Evolutionary conservation across 2,113 vertebrate genomes (phyloP).

Genomic region (Microtus ochrogaster): DNA sequence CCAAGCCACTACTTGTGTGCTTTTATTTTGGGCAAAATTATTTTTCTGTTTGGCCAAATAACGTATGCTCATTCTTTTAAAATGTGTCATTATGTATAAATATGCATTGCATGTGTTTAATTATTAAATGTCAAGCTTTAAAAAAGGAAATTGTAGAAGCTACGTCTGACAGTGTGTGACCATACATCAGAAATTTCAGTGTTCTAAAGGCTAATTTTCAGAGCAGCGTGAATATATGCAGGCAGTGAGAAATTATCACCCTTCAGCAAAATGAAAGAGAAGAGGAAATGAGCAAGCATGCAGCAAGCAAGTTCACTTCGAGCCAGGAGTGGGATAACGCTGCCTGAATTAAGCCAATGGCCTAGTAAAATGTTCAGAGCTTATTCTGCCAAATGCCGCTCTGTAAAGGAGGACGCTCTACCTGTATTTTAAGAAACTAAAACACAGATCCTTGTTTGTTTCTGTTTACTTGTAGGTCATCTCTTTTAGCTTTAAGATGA

Average conservation of each 20-base stretch:
- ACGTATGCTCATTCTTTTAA: neutral
- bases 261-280: constrained; percentile 31
- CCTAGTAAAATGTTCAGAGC: constrained; percentile 9
- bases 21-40: neutral
- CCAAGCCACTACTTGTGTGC: neutral
- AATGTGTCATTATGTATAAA: neutral
- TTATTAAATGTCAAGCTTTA: constrained; percentile 20
- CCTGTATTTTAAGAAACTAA: neutral
- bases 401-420: neutral
- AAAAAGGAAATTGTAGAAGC: neutral
- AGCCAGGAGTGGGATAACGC: neutral
- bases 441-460: neutral
- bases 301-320: neutral
- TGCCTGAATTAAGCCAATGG: neutral
- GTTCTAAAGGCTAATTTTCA: constrained; percentile 22
- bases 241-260: constrained; percentile 11
- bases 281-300: constrained; percentile 3
- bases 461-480: constrained; percentile 45
- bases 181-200: neutral
- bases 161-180: neutral
- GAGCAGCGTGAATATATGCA: neutral
- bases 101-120: neutral
- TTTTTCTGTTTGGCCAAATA: constrained; percentile 39
- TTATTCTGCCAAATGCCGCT: constrained; percentile 9
- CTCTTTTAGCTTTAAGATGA: constrained; percentile 20